Evolutionary conservation across 2,888 invertebrate genomes (phyloP).

Genomic region (Melieria picta): DNA sequence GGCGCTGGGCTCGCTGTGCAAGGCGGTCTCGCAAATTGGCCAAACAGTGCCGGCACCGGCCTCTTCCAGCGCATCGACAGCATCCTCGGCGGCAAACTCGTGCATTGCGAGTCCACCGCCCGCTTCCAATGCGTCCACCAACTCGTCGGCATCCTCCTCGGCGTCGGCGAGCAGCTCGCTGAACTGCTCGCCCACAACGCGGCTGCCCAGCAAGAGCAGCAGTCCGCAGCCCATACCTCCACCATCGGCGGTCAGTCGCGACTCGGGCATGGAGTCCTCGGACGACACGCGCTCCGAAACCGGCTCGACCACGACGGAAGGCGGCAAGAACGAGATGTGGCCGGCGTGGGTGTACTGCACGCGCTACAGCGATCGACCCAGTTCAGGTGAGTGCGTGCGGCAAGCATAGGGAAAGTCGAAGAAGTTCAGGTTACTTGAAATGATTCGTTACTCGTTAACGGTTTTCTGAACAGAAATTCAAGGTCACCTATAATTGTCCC

Average conservation of each 20-base stretch:
- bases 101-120: constrained; percentile 48
- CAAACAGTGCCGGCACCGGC: constrained; percentile 54
- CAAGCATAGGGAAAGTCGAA: neutral
- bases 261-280: constrained; percentile 66
- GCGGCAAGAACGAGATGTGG: constrained; percentile 72
- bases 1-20: constrained; percentile 75
- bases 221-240: constrained; percentile 65
- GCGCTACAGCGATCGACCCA: constrained; percentile 90
- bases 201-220: constrained; percentile 47
- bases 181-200: constrained; percentile 57
- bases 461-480: too few species aligned
- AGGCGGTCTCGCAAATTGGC: constrained; percentile 77
- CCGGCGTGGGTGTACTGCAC: constrained; percentile 99
- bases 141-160: constrained; percentile 48
- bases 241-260: constrained; percentile 63
- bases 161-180: constrained; percentile 51
- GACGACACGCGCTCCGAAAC: constrained; percentile 66
- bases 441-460: too few species aligned
- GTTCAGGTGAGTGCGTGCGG: constrained; percentile 77
- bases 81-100: constrained; percentile 48
- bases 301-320: constrained; percentile 64
- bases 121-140: constrained; percentile 50
- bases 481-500: too few species aligned
- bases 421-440: too few species aligned
- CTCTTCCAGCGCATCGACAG: constrained; percentile 50